Conservation (phyloP, 2,113 vertebrate species). For the Pterocles orientalis region DNA sequence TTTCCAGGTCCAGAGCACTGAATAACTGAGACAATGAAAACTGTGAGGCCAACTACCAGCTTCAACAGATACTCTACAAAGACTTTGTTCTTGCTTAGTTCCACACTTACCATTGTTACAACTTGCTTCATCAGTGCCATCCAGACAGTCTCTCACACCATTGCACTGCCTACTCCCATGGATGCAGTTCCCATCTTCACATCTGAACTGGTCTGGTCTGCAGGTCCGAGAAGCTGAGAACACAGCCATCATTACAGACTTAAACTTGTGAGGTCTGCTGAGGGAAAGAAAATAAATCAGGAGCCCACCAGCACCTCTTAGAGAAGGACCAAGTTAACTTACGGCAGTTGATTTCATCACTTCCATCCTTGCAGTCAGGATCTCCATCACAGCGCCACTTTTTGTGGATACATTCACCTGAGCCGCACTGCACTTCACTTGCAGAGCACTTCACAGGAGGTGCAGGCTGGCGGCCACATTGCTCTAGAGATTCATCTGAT, state of each 20-base stretch:
- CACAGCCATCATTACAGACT: background rate
- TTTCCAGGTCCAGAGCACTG: slow-evolving; percentile 91
- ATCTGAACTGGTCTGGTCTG: slow-evolving; percentile 92
- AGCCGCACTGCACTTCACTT: slow-evolving; percentile 88
- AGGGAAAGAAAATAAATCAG: background rate
- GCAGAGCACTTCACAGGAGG: slow-evolving; percentile 83
- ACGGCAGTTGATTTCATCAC: slow-evolving; percentile 96
- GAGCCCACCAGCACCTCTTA: background rate
- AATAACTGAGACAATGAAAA: slow-evolving; percentile 77
- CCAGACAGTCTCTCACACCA: slow-evolving; percentile 88
- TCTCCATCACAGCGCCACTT: slow-evolving; percentile 98
- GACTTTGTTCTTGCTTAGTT: background rate
- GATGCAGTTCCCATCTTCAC: slow-evolving; percentile 91
- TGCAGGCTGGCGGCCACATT: slow-evolving; percentile 87
- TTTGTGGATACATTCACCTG: slow-evolving; percentile 94
- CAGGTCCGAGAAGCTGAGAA: slow-evolving; percentile 88
- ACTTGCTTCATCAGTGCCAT: slow-evolving; percentile 90
- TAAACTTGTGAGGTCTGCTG: background rate
- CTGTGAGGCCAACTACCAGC: background rate
- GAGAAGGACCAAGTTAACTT: slow-evolving; percentile 61
- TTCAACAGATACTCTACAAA: background rate
- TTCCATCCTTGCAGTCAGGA: slow-evolving; percentile 93
- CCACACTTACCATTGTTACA: slow-evolving; percentile 86
- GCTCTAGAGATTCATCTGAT: slow-evolving; percentile 89
- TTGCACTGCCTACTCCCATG: slow-evolving; percentile 91